These are phyloP conservation scores for Gadus macrocephalus DNA, from an alignment of 2,113 vertebrate species.

Conservation along the genomic window DNA sequence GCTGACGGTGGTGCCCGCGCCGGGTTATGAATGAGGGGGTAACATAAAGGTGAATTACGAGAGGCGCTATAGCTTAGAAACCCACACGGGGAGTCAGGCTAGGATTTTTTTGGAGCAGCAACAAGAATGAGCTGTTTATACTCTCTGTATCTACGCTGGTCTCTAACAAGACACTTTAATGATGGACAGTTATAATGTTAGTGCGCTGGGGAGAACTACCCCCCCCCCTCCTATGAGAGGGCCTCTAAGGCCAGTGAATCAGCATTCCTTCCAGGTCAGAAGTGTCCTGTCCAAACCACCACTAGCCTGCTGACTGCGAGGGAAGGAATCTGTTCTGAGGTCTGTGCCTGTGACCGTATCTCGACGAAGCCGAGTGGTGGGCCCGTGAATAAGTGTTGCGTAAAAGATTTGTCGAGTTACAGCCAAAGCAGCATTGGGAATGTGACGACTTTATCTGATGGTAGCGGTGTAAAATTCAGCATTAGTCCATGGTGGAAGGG, in stretches of 20 bases:
- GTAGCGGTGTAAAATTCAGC: too few species aligned
- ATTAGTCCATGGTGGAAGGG: too few species aligned
- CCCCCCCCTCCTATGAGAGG: conserved; percentile 5
- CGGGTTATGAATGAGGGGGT: background rate
- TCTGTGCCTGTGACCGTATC: background rate
- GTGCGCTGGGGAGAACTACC: conserved; percentile 21
- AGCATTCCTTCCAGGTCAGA: conserved; percentile 45
- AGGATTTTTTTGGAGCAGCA: too few species aligned
- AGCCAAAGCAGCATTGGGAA: too few species aligned
- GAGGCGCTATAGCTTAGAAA: background rate
- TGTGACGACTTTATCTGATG: too few species aligned
- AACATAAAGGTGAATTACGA: background rate
- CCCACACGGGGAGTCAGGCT: background rate
- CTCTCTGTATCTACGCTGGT: background rate
- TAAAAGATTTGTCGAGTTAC: too few species aligned
- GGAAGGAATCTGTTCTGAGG: conserved; percentile 21
- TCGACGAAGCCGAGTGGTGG: too few species aligned
- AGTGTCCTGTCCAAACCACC: conserved; percentile 30
- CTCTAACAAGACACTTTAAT: conserved; percentile 1
- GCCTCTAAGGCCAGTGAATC: conserved; percentile 32
- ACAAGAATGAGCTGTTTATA: too few species aligned
- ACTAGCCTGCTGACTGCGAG: conserved; percentile 31
- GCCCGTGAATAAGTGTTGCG: too few species aligned
- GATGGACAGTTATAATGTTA: conserved; percentile 8
- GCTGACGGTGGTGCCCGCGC: too few species aligned